phyloP scores from a whole-genome alignment of 1,140 invertebrate species.

The Philotrypesis tridentata region DNA sequence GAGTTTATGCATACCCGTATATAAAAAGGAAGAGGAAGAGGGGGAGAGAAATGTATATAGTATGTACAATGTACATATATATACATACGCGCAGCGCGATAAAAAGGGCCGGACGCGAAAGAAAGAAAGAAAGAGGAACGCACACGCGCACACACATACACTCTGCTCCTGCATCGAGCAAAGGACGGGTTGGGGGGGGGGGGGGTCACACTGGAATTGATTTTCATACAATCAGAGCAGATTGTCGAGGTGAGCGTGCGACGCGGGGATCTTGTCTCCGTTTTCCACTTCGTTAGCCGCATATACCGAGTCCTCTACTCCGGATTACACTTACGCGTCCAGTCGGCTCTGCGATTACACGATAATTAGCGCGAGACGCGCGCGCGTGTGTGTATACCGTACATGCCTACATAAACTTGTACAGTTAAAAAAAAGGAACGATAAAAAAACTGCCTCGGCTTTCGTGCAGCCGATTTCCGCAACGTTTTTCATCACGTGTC shows the following conservation, averaged over 20 bases:
- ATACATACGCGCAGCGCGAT: background rate
- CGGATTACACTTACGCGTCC: background rate
- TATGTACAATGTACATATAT: background rate
- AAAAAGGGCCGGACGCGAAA: conserved; percentile 33
- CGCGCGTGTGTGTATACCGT: too few relatives aligned
- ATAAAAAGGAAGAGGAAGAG: conserved; percentile 7
- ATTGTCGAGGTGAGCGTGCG: conserved; percentile 1
- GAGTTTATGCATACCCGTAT: background rate
- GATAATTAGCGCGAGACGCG: background rate
- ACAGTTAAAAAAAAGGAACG: too few relatives aligned
- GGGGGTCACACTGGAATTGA: conserved; percentile 25
- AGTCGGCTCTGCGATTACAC: background rate
- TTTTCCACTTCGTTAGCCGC: conserved; percentile 2
- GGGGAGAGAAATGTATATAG: background rate
- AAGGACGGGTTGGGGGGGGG: background rate
- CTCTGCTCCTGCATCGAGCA: too few relatives aligned
- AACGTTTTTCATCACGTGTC: background rate
- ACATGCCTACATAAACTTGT: too few relatives aligned
- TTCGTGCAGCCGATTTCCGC: background rate
- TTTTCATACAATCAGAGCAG: conserved; percentile 10
- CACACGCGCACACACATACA: background rate
- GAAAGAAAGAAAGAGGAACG: conserved; percentile 48
- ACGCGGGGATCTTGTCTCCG: background rate
- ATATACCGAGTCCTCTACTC: background rate
- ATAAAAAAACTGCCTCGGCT: too few relatives aligned